Conservation (phyloP, 2,113 vertebrate genomes). For the Tyrannus savana region DNA sequence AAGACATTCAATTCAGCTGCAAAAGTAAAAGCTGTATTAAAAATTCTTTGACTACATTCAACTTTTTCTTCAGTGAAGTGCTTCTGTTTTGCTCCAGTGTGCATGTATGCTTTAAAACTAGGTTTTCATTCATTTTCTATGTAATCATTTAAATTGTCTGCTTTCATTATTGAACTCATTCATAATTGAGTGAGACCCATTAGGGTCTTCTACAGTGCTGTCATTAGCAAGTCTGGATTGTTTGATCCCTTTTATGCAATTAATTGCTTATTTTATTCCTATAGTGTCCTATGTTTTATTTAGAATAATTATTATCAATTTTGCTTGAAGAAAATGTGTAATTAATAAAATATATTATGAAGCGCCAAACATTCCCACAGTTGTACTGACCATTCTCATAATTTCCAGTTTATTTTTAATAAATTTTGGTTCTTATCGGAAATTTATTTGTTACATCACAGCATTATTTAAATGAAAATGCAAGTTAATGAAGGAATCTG, state of each 20-base stretch:
- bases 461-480: neutral
- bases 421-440: neutral
- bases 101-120: neutral
- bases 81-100: neutral
- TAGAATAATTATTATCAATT: neutral
- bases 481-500: neutral
- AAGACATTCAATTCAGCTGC: neutral
- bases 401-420: neutral
- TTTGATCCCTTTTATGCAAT: neutral
- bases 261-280: neutral
- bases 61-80: neutral
- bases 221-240: neutral
- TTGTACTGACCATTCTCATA: neutral
- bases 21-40: neutral
- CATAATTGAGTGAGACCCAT: neutral
- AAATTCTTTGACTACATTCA: neutral
- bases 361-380: neutral
- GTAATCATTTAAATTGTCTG: slow-evolving; percentile 13
- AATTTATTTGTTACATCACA: neutral
- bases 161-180: slow-evolving; percentile 4
- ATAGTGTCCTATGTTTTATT: neutral
- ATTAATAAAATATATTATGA: neutral
- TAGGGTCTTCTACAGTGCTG: neutral
- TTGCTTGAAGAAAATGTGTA: neutral
- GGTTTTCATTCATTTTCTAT: neutral